phyloP scores from a whole-genome alignment of 2,113 vertebrate species.

The Azemiops feae region DNA sequence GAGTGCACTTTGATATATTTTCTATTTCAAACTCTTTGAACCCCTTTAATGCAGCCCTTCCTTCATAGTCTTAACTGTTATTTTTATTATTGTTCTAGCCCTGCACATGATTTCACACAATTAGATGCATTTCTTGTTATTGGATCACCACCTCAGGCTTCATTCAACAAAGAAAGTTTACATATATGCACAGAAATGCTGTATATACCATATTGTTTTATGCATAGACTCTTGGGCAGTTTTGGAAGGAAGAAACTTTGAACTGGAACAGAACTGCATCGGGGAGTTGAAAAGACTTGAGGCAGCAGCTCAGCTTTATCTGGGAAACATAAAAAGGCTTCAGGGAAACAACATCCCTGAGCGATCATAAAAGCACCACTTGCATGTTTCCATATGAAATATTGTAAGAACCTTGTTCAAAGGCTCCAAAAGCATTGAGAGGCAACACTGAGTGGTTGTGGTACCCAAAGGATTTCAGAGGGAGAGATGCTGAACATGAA shows the following conservation, averaged over 20 bases:
- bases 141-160: conserved; percentile 20
- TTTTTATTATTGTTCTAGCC: background rate
- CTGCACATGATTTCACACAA: conserved; percentile 16
- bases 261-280: conserved; percentile 51
- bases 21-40: background rate
- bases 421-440: conserved; percentile 46
- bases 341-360: conserved; percentile 69
- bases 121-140: conserved; percentile 24
- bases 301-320: conserved; percentile 64
- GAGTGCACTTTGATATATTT: background rate
- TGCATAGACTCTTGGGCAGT: conserved; percentile 63
- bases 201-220: conserved; percentile 31
- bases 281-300: conserved; percentile 65
- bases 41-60: background rate
- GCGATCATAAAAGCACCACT: conserved; percentile 65
- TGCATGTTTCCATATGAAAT: conserved; percentile 49
- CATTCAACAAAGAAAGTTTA: conserved; percentile 39
- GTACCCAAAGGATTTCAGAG: conserved; percentile 45
- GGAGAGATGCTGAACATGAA: conserved; percentile 13
- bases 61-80: background rate
- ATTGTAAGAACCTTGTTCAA: conserved; percentile 50
- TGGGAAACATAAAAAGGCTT: conserved; percentile 68
- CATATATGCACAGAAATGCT: conserved; percentile 39
- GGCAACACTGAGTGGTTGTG: conserved; percentile 51
- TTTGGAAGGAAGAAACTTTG: conserved; percentile 48